Evolutionary conservation across 1,140 invertebrate genomes (phyloP), one percentile per base, ranked within the genome.

Genomic region (Aphelenchoides avenae): DNA sequence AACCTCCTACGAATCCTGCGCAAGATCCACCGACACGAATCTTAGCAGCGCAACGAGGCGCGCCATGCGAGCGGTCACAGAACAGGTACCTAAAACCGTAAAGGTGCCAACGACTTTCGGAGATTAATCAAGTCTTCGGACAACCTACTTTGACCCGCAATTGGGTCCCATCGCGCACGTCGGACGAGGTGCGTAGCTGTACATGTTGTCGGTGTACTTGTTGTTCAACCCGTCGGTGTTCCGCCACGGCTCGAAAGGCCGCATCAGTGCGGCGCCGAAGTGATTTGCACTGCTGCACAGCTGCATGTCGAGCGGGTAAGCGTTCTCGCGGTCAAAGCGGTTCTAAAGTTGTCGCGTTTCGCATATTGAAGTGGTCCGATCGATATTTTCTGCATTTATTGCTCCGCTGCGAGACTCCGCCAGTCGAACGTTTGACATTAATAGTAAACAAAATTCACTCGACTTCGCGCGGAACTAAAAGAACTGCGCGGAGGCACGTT

Each of bases 191-290:
- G 61, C 69, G 41, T 73, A 71, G 31, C 50, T 53, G 39, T 58
- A 71, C 34, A 71, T 20, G 30, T 73, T 70, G 30, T 71, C 69
- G n/a, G 69, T 71, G 50, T 67, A 71, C 44, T 61, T 55, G 27
- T 71, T 71, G 20, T 48, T 60, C 29, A 71, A 37, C 9, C 66
- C 69, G 50, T 71, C 69, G 20, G 58, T 57, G 31, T 69, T 69
- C 20, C 57, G 15, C 60, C 63, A 66, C 9, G 60, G 60, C 24
- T 56, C 61, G 22, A 63, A 63, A 11, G 60, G 60, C 6, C 49
- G 55, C 68, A 69, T 65, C 29, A 54, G 46, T 7, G 52, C 47
- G 6, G 50, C 54, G 13, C 62, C 52, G 41, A 70, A 70, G 37
- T 70, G 68, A 24, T 70, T 52, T 22, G 58, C 41, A 39, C 27